Evolutionary conservation across 2,888 invertebrate genomes (phyloP).

Genomic region (Nomada hirtipes): DNA sequence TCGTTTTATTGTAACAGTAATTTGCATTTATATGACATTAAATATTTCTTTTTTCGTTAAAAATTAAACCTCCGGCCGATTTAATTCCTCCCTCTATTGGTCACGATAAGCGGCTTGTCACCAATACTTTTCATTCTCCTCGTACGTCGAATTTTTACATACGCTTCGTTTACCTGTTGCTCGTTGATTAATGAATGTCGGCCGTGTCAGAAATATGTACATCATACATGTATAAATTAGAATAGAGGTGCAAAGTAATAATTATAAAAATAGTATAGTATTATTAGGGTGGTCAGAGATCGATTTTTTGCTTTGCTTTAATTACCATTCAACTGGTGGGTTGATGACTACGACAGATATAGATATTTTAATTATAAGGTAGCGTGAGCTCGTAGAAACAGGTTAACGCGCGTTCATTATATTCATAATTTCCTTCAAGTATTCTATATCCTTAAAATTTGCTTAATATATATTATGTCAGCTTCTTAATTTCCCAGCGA

Average conservation of each 20-base stretch:
- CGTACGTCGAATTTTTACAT: slow-evolving; percentile 5
- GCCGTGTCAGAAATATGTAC: not conserved
- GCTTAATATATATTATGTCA: too few species aligned
- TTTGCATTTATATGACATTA: too few species aligned
- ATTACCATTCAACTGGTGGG: slow-evolving; percentile 13
- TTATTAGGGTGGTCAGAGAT: not conserved
- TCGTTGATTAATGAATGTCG: slow-evolving; percentile 34
- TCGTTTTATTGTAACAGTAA: too few species aligned
- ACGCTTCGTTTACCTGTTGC: not conserved
- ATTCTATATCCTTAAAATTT: too few species aligned
- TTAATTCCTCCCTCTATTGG: too few species aligned
- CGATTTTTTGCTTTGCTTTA: slow-evolving; percentile 26
- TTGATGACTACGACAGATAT: slow-evolving; percentile 23
- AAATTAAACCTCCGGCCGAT: too few species aligned
- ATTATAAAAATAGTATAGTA: slow-evolving; percentile 32
- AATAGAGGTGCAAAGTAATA: slow-evolving; percentile 30
- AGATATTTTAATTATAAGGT: slow-evolving; percentile 50
- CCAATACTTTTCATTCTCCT: not conserved
- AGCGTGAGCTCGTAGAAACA: slow-evolving; percentile 31
- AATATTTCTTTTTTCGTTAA: too few species aligned
- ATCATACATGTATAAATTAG: slow-evolving; percentile 33
- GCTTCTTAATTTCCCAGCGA: too few species aligned
- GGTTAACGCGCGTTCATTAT: slow-evolving; percentile 44
- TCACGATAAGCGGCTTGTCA: not conserved
- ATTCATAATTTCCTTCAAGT: not conserved